A percentile compares a stretch with the other conserved stretches of the same genome.
Conservation (phyloP, 2,888 invertebrate species). For the Saturnia japonica region DNA sequence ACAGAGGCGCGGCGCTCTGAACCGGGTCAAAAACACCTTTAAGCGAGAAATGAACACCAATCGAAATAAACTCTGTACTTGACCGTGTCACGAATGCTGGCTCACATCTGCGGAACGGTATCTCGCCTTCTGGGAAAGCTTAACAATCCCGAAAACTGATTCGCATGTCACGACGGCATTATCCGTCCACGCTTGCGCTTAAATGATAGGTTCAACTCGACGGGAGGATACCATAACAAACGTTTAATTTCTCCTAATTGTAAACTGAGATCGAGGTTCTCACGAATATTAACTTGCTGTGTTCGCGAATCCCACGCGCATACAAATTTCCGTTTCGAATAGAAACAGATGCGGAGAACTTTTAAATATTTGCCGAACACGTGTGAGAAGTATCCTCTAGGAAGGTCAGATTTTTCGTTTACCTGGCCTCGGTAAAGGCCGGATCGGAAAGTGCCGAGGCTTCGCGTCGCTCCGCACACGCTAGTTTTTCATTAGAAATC, state of each 20-base stretch:
- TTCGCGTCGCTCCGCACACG: constrained; percentile 51
- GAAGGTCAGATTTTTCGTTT: constrained; percentile 52
- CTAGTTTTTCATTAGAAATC: constrained; percentile 67
- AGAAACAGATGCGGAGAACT: constrained; percentile 61
- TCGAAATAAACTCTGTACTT: constrained; percentile 75
- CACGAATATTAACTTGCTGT: constrained; percentile 77
- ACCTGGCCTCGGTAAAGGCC: constrained; percentile 52
- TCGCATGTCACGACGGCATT: constrained; percentile 77
- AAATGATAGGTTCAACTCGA: constrained; percentile 76
- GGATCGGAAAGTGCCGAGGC: constrained; percentile 39
- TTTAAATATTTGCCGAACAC: constrained; percentile 62
- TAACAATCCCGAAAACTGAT: constrained; percentile 74
- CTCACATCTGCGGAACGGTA: constrained; percentile 78
- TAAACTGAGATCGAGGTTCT: constrained; percentile 68
- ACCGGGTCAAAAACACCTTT: constrained; percentile 81
- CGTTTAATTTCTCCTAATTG: constrained; percentile 76
- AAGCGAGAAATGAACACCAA: constrained; percentile 72
- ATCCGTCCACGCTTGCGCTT: constrained; percentile 61
- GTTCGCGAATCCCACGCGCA: constrained; percentile 73
- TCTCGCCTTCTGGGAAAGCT: constrained; percentile 78
- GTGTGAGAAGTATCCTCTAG: constrained; percentile 49
- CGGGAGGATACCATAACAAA: constrained; percentile 64
- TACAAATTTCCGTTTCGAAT: constrained; percentile 60
- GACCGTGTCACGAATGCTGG: constrained; percentile 75
- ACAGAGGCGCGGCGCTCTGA: constrained; percentile 36